Conservation (phyloP, 2,888 invertebrate species). For the Glyphotaelius pellucidus region DNA sequence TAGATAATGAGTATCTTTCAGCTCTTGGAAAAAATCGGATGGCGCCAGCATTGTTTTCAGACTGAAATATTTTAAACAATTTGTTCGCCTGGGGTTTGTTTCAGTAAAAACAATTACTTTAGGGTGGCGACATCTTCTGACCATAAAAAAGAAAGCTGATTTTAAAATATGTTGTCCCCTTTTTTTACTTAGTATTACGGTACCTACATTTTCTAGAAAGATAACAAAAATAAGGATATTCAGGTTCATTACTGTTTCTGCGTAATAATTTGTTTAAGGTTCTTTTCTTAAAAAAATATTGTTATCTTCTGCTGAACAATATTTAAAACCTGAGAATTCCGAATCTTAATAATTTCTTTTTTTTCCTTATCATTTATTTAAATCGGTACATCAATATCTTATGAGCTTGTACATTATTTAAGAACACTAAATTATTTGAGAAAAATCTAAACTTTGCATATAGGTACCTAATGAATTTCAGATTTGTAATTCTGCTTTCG, state of each 20-base stretch:
- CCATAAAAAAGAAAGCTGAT: constrained; percentile 39
- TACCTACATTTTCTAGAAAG: neutral
- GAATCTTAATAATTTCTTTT: too few species aligned
- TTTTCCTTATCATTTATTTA: too few species aligned
- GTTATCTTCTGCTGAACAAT: neutral
- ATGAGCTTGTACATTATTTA: too few species aligned
- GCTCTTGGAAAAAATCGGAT: constrained; percentile 13
- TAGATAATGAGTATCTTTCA: neutral
- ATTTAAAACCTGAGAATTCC: neutral
- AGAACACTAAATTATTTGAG: too few species aligned
- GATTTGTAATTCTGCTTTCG: too few species aligned
- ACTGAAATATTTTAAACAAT: constrained; percentile 4
- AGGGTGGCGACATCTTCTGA: constrained; percentile 25
- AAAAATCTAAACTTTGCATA: too few species aligned
- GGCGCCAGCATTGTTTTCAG: constrained; percentile 10
- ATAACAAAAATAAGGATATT: neutral
- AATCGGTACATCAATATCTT: too few species aligned
- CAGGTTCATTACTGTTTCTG: neutral
- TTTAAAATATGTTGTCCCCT: constrained; percentile 22
- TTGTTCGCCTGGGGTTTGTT: neutral
- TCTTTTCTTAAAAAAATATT: neutral
- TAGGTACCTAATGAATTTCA: too few species aligned
- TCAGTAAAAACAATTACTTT: constrained; percentile 17
- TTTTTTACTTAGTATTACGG: constrained; percentile 20
- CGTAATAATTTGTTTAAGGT: neutral